Evolutionary conservation across 2,888 invertebrate genomes (phyloP).

Genomic region (Eristalis tenax): DNA sequence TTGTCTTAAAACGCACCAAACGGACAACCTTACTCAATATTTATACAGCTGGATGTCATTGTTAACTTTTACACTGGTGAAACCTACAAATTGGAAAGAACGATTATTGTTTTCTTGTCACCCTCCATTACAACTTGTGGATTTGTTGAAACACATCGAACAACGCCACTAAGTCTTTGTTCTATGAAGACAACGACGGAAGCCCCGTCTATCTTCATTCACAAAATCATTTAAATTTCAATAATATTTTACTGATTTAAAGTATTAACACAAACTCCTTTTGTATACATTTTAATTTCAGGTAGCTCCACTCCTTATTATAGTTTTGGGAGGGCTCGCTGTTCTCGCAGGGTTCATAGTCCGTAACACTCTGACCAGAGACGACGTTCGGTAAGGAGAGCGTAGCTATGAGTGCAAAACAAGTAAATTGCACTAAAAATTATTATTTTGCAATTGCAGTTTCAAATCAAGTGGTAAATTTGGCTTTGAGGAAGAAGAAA

Average conservation of each 20-base stretch:
- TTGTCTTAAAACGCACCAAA: too few species aligned
- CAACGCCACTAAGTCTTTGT: too few species aligned
- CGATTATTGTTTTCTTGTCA: too few species aligned
- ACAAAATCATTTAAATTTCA: background rate
- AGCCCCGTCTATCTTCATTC: too few species aligned
- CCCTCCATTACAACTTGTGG: too few species aligned
- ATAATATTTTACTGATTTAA: background rate
- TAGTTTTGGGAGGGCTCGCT: slow-evolving; percentile 20
- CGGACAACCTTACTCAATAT: too few species aligned
- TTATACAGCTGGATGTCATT: too few species aligned
- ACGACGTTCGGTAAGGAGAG: slow-evolving; percentile 23
- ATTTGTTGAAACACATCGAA: too few species aligned
- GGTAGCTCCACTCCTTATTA: slow-evolving; percentile 18
- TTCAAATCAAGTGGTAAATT: slow-evolving; percentile 11
- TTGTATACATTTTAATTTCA: background rate
- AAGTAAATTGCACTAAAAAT: background rate
- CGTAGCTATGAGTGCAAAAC: background rate
- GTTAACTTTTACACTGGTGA: too few species aligned
- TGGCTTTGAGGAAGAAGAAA: slow-evolving; percentile 26
- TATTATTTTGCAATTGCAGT: background rate
- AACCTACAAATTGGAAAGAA: too few species aligned
- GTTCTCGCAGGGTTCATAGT: slow-evolving; percentile 11
- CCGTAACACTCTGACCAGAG: slow-evolving; percentile 31
- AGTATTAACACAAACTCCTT: background rate
- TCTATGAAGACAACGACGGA: too few species aligned